Evolutionary conservation across 2,888 invertebrate species (phyloP).

Genomic region (Drosophila hamatofila): DNA sequence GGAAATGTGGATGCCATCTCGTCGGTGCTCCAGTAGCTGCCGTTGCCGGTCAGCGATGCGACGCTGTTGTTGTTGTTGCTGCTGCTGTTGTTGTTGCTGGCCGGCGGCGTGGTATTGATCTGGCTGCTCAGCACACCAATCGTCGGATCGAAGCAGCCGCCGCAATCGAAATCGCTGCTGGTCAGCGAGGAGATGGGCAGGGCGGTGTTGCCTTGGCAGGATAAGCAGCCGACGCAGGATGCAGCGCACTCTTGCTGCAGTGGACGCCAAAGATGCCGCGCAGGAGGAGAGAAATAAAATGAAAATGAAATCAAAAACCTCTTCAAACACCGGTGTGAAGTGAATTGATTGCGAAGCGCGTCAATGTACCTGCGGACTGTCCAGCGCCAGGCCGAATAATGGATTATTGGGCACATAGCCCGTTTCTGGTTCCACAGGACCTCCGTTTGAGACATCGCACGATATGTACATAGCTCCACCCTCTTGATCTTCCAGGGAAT

Average conservation of each 20-base stretch:
- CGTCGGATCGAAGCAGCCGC: conserved; percentile 85
- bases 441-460: conserved; percentile 86
- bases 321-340: conserved; percentile 8
- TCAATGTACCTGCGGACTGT: conserved; percentile 85
- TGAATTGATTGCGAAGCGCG: conserved; percentile 9
- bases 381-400: conserved; percentile 85
- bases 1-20: conserved; percentile 95
- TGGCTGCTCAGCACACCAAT: conserved; percentile 77
- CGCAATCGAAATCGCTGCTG: conserved; percentile 85
- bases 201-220: conserved; percentile 85
- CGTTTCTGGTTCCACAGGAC: conserved; percentile 86
- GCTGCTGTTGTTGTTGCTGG: conserved; percentile 26
- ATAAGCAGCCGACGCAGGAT: conserved; percentile 85
- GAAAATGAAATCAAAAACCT: not conserved
- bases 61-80: conserved; percentile 45
- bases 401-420: conserved; percentile 86
- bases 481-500: conserved; percentile 86
- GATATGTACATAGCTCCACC: conserved; percentile 86
- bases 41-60: conserved; percentile 73
- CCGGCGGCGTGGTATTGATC: conserved; percentile 75
- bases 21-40: conserved; percentile 87
- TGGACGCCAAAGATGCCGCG: not conserved
- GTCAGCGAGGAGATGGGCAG: conserved; percentile 84
- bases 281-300: not conserved
- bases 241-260: conserved; percentile 85